Percentiles rank a stretch among this genome's conserved stretches.
Evolutionary conservation across 2,113 vertebrate genomes (phyloP).

Genomic region (Octodon degus): DNA sequence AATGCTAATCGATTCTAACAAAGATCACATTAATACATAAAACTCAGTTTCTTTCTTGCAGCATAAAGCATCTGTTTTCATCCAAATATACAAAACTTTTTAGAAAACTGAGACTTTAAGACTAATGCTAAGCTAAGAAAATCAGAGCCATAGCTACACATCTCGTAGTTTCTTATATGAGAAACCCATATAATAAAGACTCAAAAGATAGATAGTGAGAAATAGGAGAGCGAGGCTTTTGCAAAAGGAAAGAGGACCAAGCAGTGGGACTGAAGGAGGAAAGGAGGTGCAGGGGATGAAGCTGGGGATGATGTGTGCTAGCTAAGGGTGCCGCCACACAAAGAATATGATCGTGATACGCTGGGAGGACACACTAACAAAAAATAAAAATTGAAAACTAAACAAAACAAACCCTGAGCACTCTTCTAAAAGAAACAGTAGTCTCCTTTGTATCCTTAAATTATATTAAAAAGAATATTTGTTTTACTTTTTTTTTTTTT

Average conservation of each 20-base stretch:
- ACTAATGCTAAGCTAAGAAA: not conserved
- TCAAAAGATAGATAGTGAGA: not conserved
- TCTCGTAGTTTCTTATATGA: not conserved
- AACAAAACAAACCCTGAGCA: not conserved
- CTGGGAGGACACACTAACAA: not conserved
- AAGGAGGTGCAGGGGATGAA: not conserved
- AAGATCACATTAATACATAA: not conserved
- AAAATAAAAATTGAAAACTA: not conserved
- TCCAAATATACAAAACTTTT: not conserved
- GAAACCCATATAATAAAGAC: not conserved
- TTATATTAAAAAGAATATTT: not conserved
- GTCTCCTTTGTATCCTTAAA: not conserved
- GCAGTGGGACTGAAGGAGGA: not conserved
- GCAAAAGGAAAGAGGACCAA: not conserved
- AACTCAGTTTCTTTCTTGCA: not conserved
- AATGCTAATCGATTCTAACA: not conserved
- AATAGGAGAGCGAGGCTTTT: not conserved
- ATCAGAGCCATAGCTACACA: not conserved
- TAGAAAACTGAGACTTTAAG: not conserved
- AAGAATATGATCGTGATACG: not conserved
- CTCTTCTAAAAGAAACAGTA: not conserved
- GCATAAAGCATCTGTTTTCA: conserved; percentile 17
- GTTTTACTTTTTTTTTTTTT: not conserved
- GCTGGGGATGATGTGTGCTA: not conserved
- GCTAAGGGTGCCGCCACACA: rapidly evolving